Percentiles rank a stretch among this genome's conserved stretches.
These are phyloP conservation scores for Chrysodeixis includens DNA, from an alignment of 2,888 invertebrate species.

Conservation along the genomic window DNA sequence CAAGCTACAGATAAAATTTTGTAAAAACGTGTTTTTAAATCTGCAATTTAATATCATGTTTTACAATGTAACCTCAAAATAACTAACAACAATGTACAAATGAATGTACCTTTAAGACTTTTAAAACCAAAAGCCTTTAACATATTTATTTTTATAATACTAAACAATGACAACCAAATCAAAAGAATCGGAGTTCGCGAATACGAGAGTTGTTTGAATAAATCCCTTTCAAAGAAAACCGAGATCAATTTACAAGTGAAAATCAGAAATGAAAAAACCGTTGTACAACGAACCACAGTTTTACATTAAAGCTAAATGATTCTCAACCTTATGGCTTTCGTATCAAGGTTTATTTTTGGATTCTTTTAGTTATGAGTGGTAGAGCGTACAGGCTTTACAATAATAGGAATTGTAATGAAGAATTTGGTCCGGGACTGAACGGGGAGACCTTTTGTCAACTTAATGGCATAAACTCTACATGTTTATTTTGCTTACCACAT, in stretches of 20 bases:
- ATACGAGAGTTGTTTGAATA: slow-evolving; percentile 26
- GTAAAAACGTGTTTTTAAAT: no score
- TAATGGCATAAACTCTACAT: slow-evolving; percentile 36
- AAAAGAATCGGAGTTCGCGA: slow-evolving; percentile 10
- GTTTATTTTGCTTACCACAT: slow-evolving; percentile 32
- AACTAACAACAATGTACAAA: not conserved
- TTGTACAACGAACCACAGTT: slow-evolving; percentile 7
- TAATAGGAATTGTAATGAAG: slow-evolving; percentile 49
- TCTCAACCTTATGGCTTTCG: not conserved
- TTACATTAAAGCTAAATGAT: not conserved
- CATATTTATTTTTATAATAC: not conserved
- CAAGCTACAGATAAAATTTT: no score
- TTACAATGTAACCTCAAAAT: no score
- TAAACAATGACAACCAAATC: slow-evolving; percentile 13
- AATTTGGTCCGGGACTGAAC: slow-evolving; percentile 30
- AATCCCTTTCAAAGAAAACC: slow-evolving; percentile 16
- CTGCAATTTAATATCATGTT: no score
- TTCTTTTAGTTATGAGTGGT: not conserved
- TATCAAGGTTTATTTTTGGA: not conserved
- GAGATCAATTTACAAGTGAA: slow-evolving; percentile 22
- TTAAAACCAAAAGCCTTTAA: not conserved
- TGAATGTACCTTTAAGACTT: not conserved
- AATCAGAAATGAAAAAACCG: slow-evolving; percentile 33
- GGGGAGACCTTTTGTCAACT: slow-evolving; percentile 34
- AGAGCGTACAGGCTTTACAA: slow-evolving; percentile 18